Conservation (phyloP, 2,797 vertebrate genomes). For the Tapirus indicus region DNA sequence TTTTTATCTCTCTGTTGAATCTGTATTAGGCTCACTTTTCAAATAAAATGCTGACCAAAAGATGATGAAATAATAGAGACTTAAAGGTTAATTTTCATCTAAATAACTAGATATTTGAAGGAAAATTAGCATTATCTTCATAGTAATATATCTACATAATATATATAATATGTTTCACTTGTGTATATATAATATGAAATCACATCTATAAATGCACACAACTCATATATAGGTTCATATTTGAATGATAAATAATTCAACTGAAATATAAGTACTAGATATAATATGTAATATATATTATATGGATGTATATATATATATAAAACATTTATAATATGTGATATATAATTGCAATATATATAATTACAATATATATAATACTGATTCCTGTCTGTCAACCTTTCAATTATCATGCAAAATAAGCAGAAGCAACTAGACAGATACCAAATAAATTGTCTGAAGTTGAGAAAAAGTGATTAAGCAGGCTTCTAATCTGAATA, state of each 20-base stretch:
- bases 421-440: not conserved
- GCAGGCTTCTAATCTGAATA: not conserved
- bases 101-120: not conserved
- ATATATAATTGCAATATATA: not conserved
- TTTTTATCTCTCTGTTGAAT: not conserved
- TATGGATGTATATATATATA: not conserved
- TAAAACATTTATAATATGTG: not conserved
- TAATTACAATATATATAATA: not conserved
- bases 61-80: not conserved
- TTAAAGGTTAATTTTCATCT: not conserved
- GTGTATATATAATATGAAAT: not conserved
- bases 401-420: slow-evolving; percentile 1
- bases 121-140: not conserved
- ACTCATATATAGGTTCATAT: not conserved
- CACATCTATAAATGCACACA: not conserved
- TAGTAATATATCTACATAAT: not conserved
- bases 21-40: not conserved
- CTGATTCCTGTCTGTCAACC: not conserved
- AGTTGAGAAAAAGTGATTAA: not conserved
- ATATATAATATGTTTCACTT: not conserved
- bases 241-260: not conserved
- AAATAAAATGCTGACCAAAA: not conserved
- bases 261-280: not conserved
- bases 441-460: not conserved
- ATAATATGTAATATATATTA: not conserved